phyloP scores from a whole-genome alignment of 1,140 invertebrate genomes.

The Chironomus tepperi region DNA sequence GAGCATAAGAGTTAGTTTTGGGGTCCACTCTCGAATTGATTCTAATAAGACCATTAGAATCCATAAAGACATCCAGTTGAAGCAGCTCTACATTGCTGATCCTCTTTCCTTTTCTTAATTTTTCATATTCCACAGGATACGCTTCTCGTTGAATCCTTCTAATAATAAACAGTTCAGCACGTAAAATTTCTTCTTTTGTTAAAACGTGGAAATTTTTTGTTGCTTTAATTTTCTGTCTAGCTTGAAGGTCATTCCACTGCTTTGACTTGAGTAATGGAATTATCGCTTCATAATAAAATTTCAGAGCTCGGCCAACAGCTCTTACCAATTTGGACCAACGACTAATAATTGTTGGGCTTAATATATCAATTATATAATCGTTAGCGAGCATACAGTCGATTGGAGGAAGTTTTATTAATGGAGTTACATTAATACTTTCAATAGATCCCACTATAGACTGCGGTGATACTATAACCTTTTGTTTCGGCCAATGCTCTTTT shows the following conservation, averaged over 20 bases:
- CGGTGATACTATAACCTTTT: neutral
- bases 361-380: neutral
- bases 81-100: neutral
- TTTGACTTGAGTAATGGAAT: neutral
- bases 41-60: neutral
- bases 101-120: neutral
- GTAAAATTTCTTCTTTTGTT: neutral
- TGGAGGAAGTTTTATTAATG: neutral
- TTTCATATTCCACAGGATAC: neutral
- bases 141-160: neutral
- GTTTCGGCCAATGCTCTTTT: neutral
- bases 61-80: neutral
- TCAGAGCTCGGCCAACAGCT: neutral
- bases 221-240: neutral
- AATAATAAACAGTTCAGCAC: neutral
- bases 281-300: neutral
- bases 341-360: neutral
- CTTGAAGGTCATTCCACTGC: neutral
- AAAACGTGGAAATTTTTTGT: neutral
- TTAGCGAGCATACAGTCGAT: neutral
- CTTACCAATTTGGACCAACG: neutral
- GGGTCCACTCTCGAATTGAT: neutral
- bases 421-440: neutral
- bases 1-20: too few relatives aligned
- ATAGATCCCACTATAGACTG: neutral